phyloP scores from a whole-genome alignment of 2,113 vertebrate species.

The Oceanodroma tethys region DNA sequence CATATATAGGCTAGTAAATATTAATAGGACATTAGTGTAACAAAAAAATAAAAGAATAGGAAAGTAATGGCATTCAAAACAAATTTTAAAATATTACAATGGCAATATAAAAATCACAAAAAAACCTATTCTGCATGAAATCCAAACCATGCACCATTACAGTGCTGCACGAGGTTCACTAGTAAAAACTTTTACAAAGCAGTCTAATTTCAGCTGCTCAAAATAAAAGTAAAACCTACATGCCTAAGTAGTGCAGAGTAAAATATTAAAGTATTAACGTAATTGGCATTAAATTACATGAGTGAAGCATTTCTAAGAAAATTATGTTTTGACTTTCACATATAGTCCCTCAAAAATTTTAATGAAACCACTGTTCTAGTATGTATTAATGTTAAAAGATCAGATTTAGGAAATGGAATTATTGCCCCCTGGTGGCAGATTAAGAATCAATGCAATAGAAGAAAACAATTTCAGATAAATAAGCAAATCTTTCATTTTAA shows the following conservation, averaged over 20 bases:
- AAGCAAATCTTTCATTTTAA: background rate
- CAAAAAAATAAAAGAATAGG: background rate
- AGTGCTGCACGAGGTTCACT: background rate
- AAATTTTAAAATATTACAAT: background rate
- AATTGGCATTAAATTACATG: background rate
- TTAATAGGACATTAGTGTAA: background rate
- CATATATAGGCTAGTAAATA: background rate
- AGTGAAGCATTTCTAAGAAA: background rate
- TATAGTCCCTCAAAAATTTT: background rate
- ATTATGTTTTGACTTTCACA: background rate
- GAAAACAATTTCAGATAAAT: background rate
- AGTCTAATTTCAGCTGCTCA: background rate
- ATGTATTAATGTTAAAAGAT: background rate
- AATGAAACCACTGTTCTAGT: background rate
- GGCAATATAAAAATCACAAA: background rate
- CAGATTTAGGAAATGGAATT: background rate
- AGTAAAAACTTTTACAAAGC: background rate
- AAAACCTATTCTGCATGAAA: background rate
- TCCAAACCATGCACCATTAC: background rate
- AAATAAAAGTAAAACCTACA: background rate
- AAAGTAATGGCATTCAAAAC: background rate
- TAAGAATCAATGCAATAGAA: background rate
- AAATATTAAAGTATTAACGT: background rate
- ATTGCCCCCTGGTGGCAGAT: constrained; percentile 50
- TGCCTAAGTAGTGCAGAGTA: background rate